A percentile compares a stretch with the other conserved stretches of the same genome.
Evolutionary conservation across 2,797 vertebrate species (phyloP).

Genomic region (Rhodeus uyekii): DNA sequence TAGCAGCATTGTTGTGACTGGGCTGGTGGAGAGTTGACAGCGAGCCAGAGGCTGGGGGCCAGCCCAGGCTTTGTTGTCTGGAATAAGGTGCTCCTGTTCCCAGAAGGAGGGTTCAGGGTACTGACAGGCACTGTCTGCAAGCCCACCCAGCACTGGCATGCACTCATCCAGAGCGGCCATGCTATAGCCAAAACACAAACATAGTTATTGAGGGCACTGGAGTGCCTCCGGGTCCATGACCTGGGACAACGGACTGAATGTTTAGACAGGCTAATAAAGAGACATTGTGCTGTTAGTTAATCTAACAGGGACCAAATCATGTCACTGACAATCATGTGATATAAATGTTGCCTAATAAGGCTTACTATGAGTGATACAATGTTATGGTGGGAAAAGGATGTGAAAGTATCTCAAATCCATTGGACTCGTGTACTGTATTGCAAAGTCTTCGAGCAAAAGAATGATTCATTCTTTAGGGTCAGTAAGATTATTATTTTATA

Average conservation of each 20-base stretch:
- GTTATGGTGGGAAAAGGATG: not conserved
- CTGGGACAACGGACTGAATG: constrained; percentile 5
- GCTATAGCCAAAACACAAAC: constrained; percentile 45
- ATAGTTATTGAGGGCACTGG: constrained; percentile 32
- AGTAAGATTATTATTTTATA: too few relatives aligned
- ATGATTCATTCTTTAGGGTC: not conserved
- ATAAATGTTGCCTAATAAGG: not conserved
- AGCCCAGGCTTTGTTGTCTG: constrained; percentile 43
- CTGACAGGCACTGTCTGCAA: constrained; percentile 47
- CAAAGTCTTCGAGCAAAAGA: not conserved
- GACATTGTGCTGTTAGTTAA: constrained; percentile 9
- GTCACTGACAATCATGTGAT: not conserved
- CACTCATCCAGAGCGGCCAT: constrained; percentile 19
- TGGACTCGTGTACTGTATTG: not conserved
- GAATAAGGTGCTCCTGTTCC: constrained; percentile 50
- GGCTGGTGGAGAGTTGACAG: constrained; percentile 39
- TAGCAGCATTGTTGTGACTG: constrained; percentile 45
- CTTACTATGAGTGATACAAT: not conserved
- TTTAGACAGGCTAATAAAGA: constrained; percentile 27
- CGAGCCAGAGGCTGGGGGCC: constrained; percentile 30
- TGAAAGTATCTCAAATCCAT: not conserved
- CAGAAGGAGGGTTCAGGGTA: constrained; percentile 39
- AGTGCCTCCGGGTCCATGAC: constrained; percentile 17
- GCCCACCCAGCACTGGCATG: constrained; percentile 52
- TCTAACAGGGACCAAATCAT: not conserved